Evolutionary conservation across 2,888 invertebrate genomes (phyloP), one percentile per base, ranked within the genome.

Genomic region (Scaptomyza caliginosa): DNA sequence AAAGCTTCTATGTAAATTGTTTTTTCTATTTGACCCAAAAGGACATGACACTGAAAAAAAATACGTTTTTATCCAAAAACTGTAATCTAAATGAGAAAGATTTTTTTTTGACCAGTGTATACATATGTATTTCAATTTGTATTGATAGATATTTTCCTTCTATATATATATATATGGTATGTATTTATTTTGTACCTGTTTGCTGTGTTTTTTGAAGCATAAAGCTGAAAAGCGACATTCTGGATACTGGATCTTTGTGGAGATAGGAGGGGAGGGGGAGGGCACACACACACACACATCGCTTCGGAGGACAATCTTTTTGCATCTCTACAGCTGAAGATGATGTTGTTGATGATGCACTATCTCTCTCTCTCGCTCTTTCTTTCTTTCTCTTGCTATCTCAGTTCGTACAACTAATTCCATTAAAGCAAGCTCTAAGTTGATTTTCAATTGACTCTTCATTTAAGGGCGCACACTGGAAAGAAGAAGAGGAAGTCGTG

Each of bases 381-480:
- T 32, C 13, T 16, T 16, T 34, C 34, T 30, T 1, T 7, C 16
- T 4, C 32, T 16, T 7, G 13, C 7, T 16, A n/a, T 2, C 4
- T 32, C 13, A 13, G 30, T 13, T 32, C 72, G 75, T 67, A 73
- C 74, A 78, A 87, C 86, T 84, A 84, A 84, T 87, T 84, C 86
- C 86, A 84, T 87, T 84, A 87, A 87, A 85, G 82, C 85, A 71
- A 76, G 77, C 88, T 86, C 77, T 84, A 87, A 84, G 86, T 88
- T 87, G 84, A 84, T 84, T 84, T 84, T 86, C 84, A 88, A 87
- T 84, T 84, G 88, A 87, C 88, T 84, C 86, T 83, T 79, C 86
- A 87, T 85, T 83, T 87, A 56, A 49, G 42, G 54, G 49, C 13
- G 49, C 3, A n/a, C 34, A 10, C 10, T 3, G 2, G 5, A 6